Conservation (phyloP, 1,140 invertebrate genomes). For the Meloidogyne floridensis region DNA sequence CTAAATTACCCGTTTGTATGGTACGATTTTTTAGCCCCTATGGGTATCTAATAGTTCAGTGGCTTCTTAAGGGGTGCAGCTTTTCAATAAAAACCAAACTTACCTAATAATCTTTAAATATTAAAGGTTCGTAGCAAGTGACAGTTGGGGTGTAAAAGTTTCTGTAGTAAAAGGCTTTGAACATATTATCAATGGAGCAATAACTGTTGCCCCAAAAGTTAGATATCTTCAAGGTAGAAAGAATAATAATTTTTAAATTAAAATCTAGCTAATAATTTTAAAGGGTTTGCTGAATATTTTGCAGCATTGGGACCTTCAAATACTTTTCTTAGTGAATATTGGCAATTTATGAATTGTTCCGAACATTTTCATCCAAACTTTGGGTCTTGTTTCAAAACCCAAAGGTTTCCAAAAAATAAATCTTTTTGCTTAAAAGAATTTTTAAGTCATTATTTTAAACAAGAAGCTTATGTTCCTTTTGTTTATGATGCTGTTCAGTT, state of each 20-base stretch:
- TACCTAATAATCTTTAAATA: slow-evolving; percentile 63
- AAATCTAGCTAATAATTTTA: slow-evolving; percentile 52
- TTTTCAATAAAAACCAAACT: too few species aligned
- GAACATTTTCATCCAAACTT: slow-evolving; percentile 55
- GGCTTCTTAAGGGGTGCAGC: too few species aligned
- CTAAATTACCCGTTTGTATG: too few species aligned
- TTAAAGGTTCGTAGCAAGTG: slow-evolving; percentile 74
- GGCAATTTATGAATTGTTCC: slow-evolving; percentile 71
- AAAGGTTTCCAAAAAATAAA: slow-evolving; percentile 57
- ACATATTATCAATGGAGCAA: slow-evolving; percentile 72
- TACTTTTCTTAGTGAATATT: slow-evolving; percentile 81
- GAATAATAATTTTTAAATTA: not conserved
- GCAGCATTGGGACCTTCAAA: slow-evolving; percentile 71
- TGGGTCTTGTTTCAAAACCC: slow-evolving; percentile 52
- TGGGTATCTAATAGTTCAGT: too few species aligned
- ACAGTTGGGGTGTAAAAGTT: slow-evolving; percentile 75
- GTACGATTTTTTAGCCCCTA: too few species aligned
- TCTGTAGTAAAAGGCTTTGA: slow-evolving; percentile 73
- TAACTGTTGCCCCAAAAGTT: slow-evolving; percentile 66
- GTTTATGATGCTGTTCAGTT: slow-evolving; percentile 85
- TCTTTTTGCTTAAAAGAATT: not conserved
- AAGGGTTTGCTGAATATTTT: slow-evolving; percentile 76
- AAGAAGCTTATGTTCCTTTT: slow-evolving; percentile 85
- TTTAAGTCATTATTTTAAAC: slow-evolving; percentile 68
- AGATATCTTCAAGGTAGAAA: slow-evolving; percentile 46